These are phyloP conservation scores for Psilopsiagon aymara DNA, from an alignment of 2,113 vertebrate genomes.

Conservation along the genomic window DNA sequence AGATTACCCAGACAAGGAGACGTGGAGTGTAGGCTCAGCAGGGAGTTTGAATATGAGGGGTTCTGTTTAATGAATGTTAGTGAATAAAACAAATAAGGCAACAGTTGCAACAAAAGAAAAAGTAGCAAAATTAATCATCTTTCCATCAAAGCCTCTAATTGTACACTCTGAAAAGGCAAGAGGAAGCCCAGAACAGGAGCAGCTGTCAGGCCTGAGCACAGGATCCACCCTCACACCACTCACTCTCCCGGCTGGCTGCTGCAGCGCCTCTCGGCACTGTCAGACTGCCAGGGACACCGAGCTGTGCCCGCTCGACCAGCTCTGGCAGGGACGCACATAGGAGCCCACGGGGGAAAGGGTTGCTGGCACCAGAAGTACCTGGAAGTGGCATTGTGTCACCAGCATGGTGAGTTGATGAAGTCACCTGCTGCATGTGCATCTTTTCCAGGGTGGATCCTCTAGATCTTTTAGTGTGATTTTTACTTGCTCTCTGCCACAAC, in stretches of 20 bases:
- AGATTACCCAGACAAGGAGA: background rate
- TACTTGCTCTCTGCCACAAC: background rate
- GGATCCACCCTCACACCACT: background rate
- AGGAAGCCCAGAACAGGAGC: background rate
- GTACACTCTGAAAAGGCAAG: background rate
- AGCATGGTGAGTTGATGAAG: background rate
- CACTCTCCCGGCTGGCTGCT: accelerated
- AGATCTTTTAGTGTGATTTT: background rate
- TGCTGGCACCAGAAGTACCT: background rate
- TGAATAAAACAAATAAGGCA: background rate
- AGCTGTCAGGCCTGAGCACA: background rate
- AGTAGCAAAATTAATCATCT: background rate
- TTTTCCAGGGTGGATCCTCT: background rate
- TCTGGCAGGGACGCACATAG: accelerated
- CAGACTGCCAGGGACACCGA: background rate
- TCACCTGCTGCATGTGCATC: background rate
- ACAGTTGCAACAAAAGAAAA: background rate
- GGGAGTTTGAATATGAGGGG: background rate
- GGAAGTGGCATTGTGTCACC: background rate
- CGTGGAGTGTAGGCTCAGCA: background rate
- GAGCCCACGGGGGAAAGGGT: background rate
- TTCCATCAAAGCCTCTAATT: background rate
- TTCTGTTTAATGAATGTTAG: background rate
- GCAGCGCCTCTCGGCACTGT: background rate
- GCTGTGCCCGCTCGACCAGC: accelerated